Percentiles rank a stretch among this genome's conserved stretches.
phyloP scores from a whole-genome alignment of 2,888 invertebrate species.

The Callyntrura sp. region DNA sequence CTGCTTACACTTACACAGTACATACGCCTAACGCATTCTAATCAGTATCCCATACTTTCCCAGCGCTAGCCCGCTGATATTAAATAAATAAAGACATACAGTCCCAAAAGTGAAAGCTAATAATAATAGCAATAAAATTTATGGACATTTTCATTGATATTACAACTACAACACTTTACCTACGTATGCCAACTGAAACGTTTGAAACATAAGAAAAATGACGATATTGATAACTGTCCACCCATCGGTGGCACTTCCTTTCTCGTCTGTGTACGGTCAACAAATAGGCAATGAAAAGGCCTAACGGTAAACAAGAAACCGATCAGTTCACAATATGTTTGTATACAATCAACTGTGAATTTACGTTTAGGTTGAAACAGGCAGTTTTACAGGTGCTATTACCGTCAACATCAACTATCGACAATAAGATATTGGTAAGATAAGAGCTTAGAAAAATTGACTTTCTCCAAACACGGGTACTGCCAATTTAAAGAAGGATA shows the following conservation, averaged over 20 bases:
- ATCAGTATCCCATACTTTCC: too few species aligned
- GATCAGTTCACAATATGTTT: neutral
- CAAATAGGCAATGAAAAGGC: too few species aligned
- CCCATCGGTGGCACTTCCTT: too few species aligned
- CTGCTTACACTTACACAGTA: too few species aligned
- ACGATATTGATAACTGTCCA: too few species aligned
- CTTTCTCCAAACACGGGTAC: conserved; percentile 6
- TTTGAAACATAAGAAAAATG: too few species aligned
- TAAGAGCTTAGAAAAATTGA: conserved; percentile 52
- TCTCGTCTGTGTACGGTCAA: too few species aligned
- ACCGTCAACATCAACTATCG: conserved; percentile 36
- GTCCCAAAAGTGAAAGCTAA: neutral
- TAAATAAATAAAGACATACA: too few species aligned
- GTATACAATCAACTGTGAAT: neutral
- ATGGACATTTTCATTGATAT: neutral
- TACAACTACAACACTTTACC: neutral
- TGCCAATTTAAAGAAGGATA: neutral
- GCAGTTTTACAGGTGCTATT: conserved; percentile 18
- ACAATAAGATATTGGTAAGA: neutral
- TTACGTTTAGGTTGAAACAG: neutral
- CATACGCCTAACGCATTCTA: too few species aligned
- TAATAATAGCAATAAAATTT: neutral
- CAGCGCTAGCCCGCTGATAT: too few species aligned
- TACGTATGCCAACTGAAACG: too few species aligned
- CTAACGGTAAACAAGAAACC: neutral